Evolutionary conservation across 2,797 vertebrate genomes (phyloP).

Genomic region (Oryzias sinensis): DNA sequence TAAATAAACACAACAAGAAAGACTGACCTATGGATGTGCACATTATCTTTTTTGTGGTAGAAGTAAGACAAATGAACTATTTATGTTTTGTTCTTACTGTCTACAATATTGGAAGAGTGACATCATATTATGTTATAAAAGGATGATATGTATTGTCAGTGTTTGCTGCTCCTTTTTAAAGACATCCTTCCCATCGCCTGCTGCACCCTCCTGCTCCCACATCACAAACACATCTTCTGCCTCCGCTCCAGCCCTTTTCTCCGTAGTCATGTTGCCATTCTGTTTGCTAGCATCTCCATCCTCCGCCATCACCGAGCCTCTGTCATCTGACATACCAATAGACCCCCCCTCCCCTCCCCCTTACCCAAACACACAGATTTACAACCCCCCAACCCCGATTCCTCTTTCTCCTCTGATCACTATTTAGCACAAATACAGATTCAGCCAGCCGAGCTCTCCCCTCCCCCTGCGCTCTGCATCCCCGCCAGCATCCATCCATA

Average conservation of each 20-base stretch:
- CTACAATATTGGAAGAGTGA: no score
- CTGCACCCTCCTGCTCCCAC: conserved; percentile 9
- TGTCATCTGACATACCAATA: conserved; percentile 68
- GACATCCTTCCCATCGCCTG: conserved; percentile 17
- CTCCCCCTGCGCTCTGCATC: conserved; percentile 39
- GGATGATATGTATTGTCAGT: not conserved
- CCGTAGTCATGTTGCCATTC: conserved; percentile 33
- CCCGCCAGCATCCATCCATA: conserved; percentile 43
- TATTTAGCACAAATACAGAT: conserved; percentile 62
- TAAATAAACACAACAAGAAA: no score
- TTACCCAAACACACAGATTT: conserved; percentile 7
- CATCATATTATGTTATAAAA: not conserved
- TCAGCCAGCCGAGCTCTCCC: conserved; percentile 47
- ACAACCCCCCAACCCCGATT: conserved; percentile 29
- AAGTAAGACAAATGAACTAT: no score
- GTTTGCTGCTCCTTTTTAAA: conserved; percentile 3
- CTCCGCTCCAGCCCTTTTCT: conserved; percentile 21
- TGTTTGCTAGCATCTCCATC: conserved; percentile 42
- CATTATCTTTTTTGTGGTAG: no score
- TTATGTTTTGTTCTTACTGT: no score
- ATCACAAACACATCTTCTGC: conserved; percentile 11
- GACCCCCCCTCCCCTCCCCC: conserved; percentile 27
- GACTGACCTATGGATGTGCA: no score
- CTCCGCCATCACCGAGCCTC: conserved; percentile 40
- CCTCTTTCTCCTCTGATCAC: conserved; percentile 35